Percentiles rank a stretch among this genome's conserved stretches.
These are phyloP conservation scores for Aporrectodea caliginosa DNA, from an alignment of 1,140 invertebrate species.

Conservation along the genomic window DNA sequence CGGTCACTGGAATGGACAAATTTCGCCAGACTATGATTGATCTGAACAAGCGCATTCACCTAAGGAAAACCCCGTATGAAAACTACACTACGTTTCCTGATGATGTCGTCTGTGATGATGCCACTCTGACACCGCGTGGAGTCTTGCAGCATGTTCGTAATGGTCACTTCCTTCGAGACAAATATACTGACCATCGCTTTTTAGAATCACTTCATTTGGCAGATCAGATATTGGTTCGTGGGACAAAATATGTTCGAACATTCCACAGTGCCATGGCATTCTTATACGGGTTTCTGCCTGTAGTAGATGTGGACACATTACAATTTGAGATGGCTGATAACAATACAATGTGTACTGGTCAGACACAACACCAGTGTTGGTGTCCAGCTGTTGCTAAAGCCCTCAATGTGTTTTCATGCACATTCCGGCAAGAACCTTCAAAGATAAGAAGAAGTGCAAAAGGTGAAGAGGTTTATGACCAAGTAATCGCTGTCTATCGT, in stretches of 20 bases:
- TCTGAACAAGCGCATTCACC: conserved; percentile 30
- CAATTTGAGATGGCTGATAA: conserved; percentile 52
- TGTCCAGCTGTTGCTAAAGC: conserved; percentile 56
- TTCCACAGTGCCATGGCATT: conserved; percentile 82
- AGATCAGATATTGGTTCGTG: conserved; percentile 69
- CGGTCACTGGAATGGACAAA: conserved; percentile 38
- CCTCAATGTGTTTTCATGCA: conserved; percentile 36
- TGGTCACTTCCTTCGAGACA: conserved; percentile 67
- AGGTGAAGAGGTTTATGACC: conserved; percentile 18
- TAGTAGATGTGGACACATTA: conserved; percentile 59
- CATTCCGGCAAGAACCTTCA: conserved; percentile 28
- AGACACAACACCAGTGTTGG: conserved; percentile 65
- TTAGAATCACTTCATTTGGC: conserved; percentile 52
- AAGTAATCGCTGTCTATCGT: not conserved
- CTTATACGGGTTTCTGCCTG: conserved; percentile 69
- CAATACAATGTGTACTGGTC: conserved; percentile 41
- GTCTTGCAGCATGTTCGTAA: conserved; percentile 72
- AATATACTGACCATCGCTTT: conserved; percentile 65
- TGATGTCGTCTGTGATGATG: conserved; percentile 62
- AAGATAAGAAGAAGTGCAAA: conserved; percentile 21
- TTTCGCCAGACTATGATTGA: conserved; percentile 37
- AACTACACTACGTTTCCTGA: conserved; percentile 72
- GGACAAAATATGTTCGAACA: conserved; percentile 78
- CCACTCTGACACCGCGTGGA: conserved; percentile 69
- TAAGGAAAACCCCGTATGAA: conserved; percentile 69